Evolutionary conservation across 2,113 vertebrate species (phyloP).

Genomic region (Cochlearius cochlearius): DNA sequence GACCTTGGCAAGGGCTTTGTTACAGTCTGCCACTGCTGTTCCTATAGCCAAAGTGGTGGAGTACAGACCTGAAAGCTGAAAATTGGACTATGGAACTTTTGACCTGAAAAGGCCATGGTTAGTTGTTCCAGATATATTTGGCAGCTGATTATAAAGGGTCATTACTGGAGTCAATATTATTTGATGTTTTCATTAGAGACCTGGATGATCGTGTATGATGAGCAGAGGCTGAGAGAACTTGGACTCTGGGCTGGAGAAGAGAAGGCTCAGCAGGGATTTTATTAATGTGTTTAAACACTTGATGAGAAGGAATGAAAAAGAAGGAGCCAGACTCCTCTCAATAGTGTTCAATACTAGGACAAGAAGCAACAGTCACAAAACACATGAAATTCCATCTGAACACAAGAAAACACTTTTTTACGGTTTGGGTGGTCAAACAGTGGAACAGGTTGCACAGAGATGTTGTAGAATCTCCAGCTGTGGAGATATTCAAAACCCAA

Average conservation of each 20-base stretch:
- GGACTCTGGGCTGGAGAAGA: neutral
- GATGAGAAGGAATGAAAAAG: neutral
- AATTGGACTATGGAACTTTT: neutral
- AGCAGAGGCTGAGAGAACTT: neutral
- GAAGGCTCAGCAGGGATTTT: neutral
- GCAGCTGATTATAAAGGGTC: neutral
- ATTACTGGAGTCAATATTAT: neutral
- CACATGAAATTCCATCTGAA: neutral
- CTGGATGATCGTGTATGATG: neutral
- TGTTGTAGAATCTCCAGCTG: neutral
- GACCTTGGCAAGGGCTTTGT: neutral
- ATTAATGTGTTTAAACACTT: neutral
- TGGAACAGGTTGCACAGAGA: neutral
- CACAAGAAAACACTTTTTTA: neutral
- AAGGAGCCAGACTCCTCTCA: neutral
- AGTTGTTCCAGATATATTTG: neutral
- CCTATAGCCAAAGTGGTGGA: neutral
- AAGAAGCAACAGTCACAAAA: neutral
- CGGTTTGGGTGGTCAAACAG: neutral
- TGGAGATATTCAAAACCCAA: neutral
- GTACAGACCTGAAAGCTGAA: neutral
- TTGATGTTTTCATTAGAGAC: neutral
- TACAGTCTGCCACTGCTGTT: neutral
- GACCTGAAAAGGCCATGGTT: neutral
- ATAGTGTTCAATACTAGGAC: neutral